A percentile compares a stretch with the other conserved stretches of the same genome.
Evolutionary conservation across 2,113 vertebrate genomes (phyloP).

Genomic region (Stegostoma tigrinum): DNA sequence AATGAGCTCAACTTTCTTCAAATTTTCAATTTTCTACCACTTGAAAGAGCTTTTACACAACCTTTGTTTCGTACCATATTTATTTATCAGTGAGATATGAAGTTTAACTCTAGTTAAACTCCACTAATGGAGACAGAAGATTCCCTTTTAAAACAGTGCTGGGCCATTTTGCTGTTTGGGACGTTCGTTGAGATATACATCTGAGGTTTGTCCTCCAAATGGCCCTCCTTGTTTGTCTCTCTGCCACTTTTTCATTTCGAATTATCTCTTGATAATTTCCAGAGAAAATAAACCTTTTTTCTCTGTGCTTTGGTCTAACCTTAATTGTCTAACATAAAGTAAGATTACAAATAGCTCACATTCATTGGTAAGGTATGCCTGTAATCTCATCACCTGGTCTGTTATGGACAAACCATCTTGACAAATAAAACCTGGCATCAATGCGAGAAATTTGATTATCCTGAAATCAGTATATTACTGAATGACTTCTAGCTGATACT

Average conservation of each 20-base stretch:
- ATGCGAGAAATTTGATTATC: neutral
- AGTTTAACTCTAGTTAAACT: neutral
- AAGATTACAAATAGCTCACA: conserved; percentile 2
- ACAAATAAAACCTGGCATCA: neutral
- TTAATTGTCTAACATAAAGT: neutral
- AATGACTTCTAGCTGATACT: neutral
- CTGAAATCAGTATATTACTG: neutral
- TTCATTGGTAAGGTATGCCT: neutral
- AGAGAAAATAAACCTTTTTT: neutral
- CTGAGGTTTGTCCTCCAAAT: neutral
- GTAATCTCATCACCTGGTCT: neutral
- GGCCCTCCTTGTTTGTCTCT: neutral
- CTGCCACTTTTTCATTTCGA: neutral
- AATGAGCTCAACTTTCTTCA: neutral
- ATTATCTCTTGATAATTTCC: neutral
- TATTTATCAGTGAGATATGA: neutral
- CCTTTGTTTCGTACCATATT: neutral
- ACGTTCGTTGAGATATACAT: neutral
- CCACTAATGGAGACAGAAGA: neutral
- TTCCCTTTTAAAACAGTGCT: neutral
- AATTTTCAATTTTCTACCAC: neutral
- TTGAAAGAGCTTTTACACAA: neutral
- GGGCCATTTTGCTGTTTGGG: neutral
- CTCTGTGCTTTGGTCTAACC: neutral
- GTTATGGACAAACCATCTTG: neutral